Base-by-base conservation (phyloP, 1,140 invertebrate species). In the Medauroidea extradentata region DNA sequence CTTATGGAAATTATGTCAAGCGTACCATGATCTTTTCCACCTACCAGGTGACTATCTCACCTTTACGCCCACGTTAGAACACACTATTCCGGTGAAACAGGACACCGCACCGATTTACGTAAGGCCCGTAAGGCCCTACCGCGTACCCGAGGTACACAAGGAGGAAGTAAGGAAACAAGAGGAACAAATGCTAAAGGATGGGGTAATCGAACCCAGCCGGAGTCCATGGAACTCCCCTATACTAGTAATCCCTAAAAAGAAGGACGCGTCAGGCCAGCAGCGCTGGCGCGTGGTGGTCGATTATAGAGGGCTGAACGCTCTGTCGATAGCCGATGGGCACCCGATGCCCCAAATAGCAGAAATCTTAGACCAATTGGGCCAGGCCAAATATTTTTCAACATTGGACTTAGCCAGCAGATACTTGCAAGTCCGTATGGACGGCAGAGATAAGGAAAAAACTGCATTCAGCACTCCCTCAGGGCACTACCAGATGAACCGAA, bases 321-420 rank as follows among this genome's bases (percentile, higher is more conserved):
- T 54, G 27, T 65, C 67, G 2, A 59, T 63, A 39, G 59, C 59
- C n/a, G 63, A 67, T 53, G 62, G 64, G 21, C 81, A 71, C 65
- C 79, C 79, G 3, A 63, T 82, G 19, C 78, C 79, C 5, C 59
- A 71, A 11, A 76, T 80, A 8, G 72, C 75, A 19, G 70, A 75
- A 25, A 67, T 72, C 43, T 64, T 83, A n/a, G 72, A 78, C 59
- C 70, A 71, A 60, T 60, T 81, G 44, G 66, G 69, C 8, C 69
- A 65, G 3, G 39, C 64, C 5, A 62, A 62, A 16, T 75, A 69
- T 53, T 81, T 80, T 58, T 64, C 70, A 3, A 70, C 71, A 1
- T 49, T 81, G 11, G 76, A 82, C 69, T 57, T 79, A 2, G 66
- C 66, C 2, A 68, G 63, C 34, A 80, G 80, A 9, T 82, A 76